Conservation (phyloP, 2,888 invertebrate genomes). For the Agonopterix heracliana region DNA sequence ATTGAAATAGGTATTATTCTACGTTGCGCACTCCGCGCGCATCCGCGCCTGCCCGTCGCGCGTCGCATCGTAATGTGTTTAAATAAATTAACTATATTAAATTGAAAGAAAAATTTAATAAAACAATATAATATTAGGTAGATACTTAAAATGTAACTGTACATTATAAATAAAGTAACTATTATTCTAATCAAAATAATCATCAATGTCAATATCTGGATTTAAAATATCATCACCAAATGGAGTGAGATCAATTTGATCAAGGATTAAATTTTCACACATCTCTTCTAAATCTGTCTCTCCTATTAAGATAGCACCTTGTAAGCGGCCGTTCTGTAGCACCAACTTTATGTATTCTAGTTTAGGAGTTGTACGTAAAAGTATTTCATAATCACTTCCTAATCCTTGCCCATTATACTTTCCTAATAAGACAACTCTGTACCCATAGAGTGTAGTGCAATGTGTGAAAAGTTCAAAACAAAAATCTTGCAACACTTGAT, state of each 20-base stretch:
- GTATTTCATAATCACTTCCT: constrained; percentile 85
- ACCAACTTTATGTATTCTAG: constrained; percentile 92
- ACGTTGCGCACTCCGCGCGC: too few relatives aligned
- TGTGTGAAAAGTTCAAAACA: constrained; percentile 99
- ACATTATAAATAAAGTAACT: background rate
- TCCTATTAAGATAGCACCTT: constrained; percentile 96
- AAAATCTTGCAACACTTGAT: constrained; percentile 89
- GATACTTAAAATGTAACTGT: too few relatives aligned
- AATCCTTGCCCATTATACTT: constrained; percentile 95
- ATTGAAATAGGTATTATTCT: too few relatives aligned
- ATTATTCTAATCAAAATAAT: constrained; percentile 92
- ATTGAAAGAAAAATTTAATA: too few relatives aligned
- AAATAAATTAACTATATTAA: too few relatives aligned
- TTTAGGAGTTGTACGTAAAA: constrained; percentile 88
- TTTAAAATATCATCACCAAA: constrained; percentile 95
- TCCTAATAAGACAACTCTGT: constrained; percentile 93
- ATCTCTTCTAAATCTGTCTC: constrained; percentile 98
- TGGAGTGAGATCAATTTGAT: constrained; percentile 91
- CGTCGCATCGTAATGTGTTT: too few relatives aligned
- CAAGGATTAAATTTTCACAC: constrained; percentile 97
- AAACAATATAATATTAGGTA: too few relatives aligned
- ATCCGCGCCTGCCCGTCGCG: too few relatives aligned
- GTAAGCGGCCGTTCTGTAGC: constrained; percentile 86
- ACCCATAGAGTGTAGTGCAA: constrained; percentile 95
- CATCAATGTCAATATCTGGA: constrained; percentile 98